Conservation (phyloP, 2,113 vertebrate genomes). For the Crotalus helleri region DNA sequence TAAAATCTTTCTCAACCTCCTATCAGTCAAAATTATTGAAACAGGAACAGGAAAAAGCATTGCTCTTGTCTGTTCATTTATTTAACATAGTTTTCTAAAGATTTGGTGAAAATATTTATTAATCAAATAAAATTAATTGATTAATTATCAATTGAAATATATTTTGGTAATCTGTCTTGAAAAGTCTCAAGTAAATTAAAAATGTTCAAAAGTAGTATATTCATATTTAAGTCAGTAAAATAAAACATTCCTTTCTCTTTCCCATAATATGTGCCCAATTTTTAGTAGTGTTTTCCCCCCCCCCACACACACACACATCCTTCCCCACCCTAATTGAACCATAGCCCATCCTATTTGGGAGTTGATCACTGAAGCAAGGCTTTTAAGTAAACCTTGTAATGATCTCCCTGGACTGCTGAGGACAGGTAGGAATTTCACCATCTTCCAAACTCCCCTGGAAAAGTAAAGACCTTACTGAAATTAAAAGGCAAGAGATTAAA, state of each 20-base stretch:
- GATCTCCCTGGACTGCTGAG: not conserved
- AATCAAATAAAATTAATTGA: not conserved
- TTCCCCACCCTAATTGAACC: not conserved
- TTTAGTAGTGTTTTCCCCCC: not conserved
- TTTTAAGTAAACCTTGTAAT: not conserved
- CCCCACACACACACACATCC: not conserved
- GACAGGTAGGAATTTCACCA: not conserved
- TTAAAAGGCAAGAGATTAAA: not conserved
- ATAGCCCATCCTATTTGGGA: not conserved
- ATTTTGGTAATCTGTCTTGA: not conserved
- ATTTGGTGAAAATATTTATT: not conserved
- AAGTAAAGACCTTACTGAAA: not conserved
- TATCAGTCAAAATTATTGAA: constrained; percentile 13
- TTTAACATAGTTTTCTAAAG: not conserved
- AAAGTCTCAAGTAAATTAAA: not conserved
- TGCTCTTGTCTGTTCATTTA: not conserved
- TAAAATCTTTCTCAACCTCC: constrained; percentile 45
- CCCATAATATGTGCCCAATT: not conserved
- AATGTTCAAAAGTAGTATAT: not conserved
- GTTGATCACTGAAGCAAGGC: not conserved
- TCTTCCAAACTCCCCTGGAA: not conserved
- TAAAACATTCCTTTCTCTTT: not conserved
- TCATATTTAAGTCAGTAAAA: not conserved
- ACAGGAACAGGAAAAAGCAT: constrained; percentile 1
- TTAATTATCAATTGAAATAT: not conserved